A percentile compares a stretch with the other conserved stretches of the same genome.
Conservation (phyloP, 2,888 invertebrate genomes). For the Hydroisotoma schaefferi region DNA sequence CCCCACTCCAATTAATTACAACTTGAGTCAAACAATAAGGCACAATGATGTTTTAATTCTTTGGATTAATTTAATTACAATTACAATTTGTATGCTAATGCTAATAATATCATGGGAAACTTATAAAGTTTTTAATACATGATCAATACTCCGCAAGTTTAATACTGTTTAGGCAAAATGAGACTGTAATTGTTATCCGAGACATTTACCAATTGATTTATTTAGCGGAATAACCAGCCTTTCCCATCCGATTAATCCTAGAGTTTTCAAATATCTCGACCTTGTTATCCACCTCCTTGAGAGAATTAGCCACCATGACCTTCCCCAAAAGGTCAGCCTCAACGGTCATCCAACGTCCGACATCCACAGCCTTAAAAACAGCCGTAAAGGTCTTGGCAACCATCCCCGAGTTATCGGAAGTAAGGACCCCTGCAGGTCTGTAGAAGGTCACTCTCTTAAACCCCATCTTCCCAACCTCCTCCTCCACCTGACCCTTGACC, state of each 20-base stretch:
- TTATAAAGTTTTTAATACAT: too few relatives aligned
- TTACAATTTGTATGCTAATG: too few relatives aligned
- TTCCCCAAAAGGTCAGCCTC: conserved; percentile 44
- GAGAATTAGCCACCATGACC: conserved; percentile 46
- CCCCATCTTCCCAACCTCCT: conserved; percentile 36
- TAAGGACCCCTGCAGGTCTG: conserved; percentile 46
- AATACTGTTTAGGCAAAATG: too few relatives aligned
- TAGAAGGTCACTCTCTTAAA: conserved; percentile 47
- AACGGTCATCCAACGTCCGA: conserved; percentile 43
- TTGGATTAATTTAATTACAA: too few relatives aligned
- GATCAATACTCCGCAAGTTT: too few relatives aligned
- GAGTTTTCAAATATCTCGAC: conserved; percentile 29
- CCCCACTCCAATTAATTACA: too few relatives aligned
- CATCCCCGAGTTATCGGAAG: conserved; percentile 43
- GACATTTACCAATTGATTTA: too few relatives aligned
- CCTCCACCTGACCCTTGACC: conserved; percentile 52
- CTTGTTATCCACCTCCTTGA: conserved; percentile 11
- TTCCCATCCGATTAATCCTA: conserved; percentile 23
- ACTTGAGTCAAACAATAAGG: too few relatives aligned
- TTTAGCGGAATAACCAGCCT: too few relatives aligned
- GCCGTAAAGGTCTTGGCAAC: conserved; percentile 37
- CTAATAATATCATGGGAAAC: too few relatives aligned
- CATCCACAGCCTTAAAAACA: conserved; percentile 42
- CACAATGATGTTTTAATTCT: too few relatives aligned
- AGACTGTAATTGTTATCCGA: too few relatives aligned